Percentiles rank a stretch among this genome's conserved stretches.
These are phyloP conservation scores for human DNA, from an alignment of 2,113 vertebrate species.

Conservation along the genomic window GRCh38 chr16:81388501-81389000, in stretches of 20 bases:
- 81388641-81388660: no score
- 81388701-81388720: no score
- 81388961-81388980: neutral
- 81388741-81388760: rapidly evolving
- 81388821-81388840: neutral
- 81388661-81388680: no score
- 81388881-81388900: slow-evolving; percentile 42
- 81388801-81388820: neutral
- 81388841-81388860: neutral
- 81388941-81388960: neutral
- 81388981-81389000: neutral
- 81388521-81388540: neutral
- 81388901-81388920: slow-evolving; percentile 3
- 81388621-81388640: rapidly evolving
- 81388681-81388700: neutral
- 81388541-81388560: no score
- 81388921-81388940: neutral
- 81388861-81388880: neutral
- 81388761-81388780: neutral
- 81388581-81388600: neutral
- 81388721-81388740: rapidly evolving
- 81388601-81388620: slow-evolving; percentile 55
- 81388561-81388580: no score
- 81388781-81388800: neutral
- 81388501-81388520: neutral